These are phyloP conservation scores for Neopipo cinnamomea DNA, from an alignment of 2,113 vertebrate genomes.

Conservation along the genomic window DNA sequence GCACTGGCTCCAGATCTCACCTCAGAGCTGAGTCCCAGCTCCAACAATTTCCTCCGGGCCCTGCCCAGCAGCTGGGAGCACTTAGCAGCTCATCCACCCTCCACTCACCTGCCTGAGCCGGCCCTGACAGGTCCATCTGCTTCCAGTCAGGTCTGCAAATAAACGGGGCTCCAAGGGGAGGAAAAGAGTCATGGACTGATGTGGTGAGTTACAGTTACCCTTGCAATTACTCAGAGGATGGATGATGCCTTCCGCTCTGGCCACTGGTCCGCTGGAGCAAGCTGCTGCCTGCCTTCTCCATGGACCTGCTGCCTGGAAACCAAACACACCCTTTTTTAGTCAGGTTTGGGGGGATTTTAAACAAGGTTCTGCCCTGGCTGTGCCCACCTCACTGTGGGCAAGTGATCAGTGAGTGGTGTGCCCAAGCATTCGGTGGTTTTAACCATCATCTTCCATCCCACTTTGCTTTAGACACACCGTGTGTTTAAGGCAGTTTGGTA, in stretches of 20 bases:
- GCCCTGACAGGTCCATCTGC: constrained; percentile 71
- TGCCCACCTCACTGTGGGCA: not conserved
- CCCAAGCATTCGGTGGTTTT: rapidly evolving
- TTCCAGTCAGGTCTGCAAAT: constrained; percentile 59
- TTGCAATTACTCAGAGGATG: not conserved
- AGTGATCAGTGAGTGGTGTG: too few relatives aligned
- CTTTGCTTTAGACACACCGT: rapidly evolving
- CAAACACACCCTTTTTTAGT: not conserved
- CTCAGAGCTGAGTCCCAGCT: constrained; percentile 4
- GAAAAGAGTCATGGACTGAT: not conserved
- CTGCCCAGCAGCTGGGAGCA: constrained; percentile 72
- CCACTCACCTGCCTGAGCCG: constrained; percentile 68
- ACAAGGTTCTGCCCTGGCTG: not conserved
- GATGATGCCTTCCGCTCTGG: too few relatives aligned
- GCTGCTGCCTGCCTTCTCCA: not conserved
- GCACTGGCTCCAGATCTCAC: constrained; percentile 5
- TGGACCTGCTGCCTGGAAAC: not conserved
- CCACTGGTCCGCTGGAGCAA: rapidly evolving
- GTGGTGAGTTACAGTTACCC: not conserved
- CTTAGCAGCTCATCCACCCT: constrained; percentile 73
- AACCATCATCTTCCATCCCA: not conserved
- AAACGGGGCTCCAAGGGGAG: not conserved
- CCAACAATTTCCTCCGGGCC: constrained; percentile 65
- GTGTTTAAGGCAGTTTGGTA: not conserved
- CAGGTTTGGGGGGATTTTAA: not conserved